Percentiles rank a stretch among this genome's conserved stretches.
phyloP scores from a whole-genome alignment of 2,113 vertebrate genomes.

The Lophius piscatorius region DNA sequence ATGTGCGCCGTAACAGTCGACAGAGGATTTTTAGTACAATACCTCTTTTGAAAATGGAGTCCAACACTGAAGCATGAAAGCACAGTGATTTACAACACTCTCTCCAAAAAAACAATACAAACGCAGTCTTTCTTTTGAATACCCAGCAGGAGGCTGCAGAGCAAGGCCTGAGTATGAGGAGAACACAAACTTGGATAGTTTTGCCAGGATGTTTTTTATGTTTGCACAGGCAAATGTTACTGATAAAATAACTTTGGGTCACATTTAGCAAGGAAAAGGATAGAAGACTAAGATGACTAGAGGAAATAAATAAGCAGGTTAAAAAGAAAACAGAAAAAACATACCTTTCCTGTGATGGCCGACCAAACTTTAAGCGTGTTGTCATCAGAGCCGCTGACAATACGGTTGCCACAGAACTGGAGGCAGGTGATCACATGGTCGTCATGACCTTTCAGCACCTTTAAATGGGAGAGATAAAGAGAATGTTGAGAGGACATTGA shows the following conservation, averaged over 20 bases:
- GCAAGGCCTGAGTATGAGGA: constrained; percentile 39
- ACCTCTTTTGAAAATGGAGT: constrained; percentile 36
- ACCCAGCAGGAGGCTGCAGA: constrained; percentile 41
- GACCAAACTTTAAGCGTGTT: constrained; percentile 99
- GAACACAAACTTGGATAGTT: not conserved
- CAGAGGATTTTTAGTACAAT: constrained; percentile 24
- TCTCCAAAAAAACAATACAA: constrained; percentile 22
- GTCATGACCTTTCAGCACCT: constrained; percentile 99
- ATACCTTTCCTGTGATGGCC: constrained; percentile 96
- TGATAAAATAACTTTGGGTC: too few species aligned
- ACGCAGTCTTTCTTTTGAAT: constrained; percentile 41
- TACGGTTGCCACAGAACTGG: constrained; percentile 97
- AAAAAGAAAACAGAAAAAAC: not conserved
- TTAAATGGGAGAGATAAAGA: constrained; percentile 3
- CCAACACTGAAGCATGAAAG: constrained; percentile 20
- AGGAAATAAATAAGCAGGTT: too few species aligned
- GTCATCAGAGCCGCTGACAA: constrained; percentile 98
- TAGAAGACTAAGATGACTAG: too few species aligned
- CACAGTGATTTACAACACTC: constrained; percentile 45
- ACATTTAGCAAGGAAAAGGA: too few species aligned
- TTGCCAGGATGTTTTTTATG: constrained; percentile 1
- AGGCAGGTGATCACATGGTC: constrained; percentile 99
- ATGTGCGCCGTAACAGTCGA: constrained; percentile 4
- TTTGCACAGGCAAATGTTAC: too few species aligned
- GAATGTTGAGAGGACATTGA: constrained; percentile 9